Conservation (phyloP, 53 echinoderm and acorn worm genomes). For the Apostichopus leukothele region DNA sequence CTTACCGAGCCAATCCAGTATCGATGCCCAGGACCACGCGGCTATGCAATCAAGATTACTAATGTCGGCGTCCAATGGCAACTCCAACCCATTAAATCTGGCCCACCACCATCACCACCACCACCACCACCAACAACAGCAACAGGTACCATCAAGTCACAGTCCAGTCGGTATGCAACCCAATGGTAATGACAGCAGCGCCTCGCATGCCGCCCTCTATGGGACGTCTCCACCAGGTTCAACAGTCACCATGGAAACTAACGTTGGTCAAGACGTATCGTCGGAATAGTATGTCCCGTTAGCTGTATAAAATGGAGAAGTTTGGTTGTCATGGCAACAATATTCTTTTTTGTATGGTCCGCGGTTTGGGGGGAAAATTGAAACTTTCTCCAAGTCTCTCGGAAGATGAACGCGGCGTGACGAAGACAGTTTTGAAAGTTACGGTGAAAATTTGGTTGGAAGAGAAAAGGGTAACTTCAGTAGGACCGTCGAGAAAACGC, state of each 20-base stretch:
- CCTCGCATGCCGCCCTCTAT: slow-evolving; percentile 19
- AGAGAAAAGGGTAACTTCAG: too few relatives aligned
- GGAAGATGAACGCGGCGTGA: too few relatives aligned
- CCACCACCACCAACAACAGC: background rate
- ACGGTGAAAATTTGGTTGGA: too few relatives aligned
- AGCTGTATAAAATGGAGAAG: background rate
- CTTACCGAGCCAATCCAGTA: background rate
- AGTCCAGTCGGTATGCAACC: slow-evolving; percentile 15
- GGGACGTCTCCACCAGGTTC: background rate
- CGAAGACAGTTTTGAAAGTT: too few relatives aligned
- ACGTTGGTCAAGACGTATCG: slow-evolving; percentile 25
- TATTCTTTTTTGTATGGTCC: background rate
- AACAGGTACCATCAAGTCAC: slow-evolving; percentile 7
- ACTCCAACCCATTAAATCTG: slow-evolving; percentile 32
- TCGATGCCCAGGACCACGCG: background rate
- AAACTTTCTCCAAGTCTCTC: too few relatives aligned
- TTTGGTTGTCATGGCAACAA: background rate
- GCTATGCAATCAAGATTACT: slow-evolving; percentile 33
- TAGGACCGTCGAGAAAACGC: too few relatives aligned
- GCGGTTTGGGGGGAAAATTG: too few relatives aligned
- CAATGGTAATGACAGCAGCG: slow-evolving; percentile 7
- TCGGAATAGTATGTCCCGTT: slow-evolving; percentile 4
- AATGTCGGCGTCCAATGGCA: slow-evolving; percentile 8
- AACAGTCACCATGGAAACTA: background rate
- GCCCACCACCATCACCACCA: slow-evolving; percentile 36